Base-by-base conservation (phyloP, 2,888 invertebrate species). In the Carabus problematicus region DNA sequence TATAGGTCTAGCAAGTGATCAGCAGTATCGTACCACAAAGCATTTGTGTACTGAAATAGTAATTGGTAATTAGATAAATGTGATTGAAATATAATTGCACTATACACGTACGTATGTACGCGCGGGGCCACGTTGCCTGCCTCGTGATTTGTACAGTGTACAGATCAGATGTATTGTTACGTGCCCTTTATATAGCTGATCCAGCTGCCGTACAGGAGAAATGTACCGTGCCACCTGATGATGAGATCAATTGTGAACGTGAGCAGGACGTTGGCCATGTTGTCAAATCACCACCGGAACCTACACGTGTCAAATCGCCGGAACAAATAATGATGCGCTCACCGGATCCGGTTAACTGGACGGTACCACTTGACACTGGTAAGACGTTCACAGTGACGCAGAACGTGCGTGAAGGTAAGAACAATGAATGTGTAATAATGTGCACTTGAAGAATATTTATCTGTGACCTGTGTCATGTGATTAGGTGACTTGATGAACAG, bases 271-370 rank as follows among this genome's bases (percentile, higher is more conserved):
- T 85, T 77, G 90, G 90, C 77, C 91, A 90, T 52, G 90, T 95
- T 74, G 93, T 95, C 39, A 95, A 95, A 82, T 95, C 95, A 16
- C 95, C 95, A 0, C 95, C 95, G 56, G 95, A 96, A 79, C 95
- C 95, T 54, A 96, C 95, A 55, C 85, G 95, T 77, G 95, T 95
- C 71, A 96, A 95, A 83, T 95, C 95, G 9, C 95, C 95, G 0
- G 95, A 95, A 80, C 93, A 94, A 82, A 92, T 94, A 83, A 89
- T 94, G 80, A 93, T 95, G 91, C 88, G 94, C 75, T 95, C 95
- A 16, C 95, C 95, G 11, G 95, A 95, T 83, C 95, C 95, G 62
- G 95, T 95, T 77, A 95, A 95, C 83, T 96, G 95, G 95, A 95
- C 95, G 61, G 95, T 95, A 71, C 95, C 95, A 64, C 86, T 95